Base-by-base conservation (phyloP, 2,797 vertebrate species). In the Pipistrellus nathusii region DNA sequence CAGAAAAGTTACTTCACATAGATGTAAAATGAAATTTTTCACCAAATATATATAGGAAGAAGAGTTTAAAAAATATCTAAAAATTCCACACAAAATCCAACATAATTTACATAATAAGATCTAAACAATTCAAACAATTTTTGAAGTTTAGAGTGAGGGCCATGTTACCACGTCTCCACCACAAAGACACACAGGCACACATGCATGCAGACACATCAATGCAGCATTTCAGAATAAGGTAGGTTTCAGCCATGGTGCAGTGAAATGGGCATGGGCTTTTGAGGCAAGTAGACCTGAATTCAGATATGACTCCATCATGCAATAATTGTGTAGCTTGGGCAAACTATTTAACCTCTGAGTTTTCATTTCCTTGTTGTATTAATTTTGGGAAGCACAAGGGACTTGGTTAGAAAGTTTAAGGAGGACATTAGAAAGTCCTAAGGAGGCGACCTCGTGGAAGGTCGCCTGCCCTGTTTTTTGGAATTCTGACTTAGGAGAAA, bases 61-160 rank as follows among this genome's bases (percentile, higher is more conserved):
- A 87, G 71, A 69, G 13, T 83, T 59, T 75, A 62, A 76, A 21
- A 76, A 87, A 62, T 69, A 57, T 5, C 38, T 84, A 44, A 76
- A 75, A 81, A 13, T 13, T 44, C 8, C 72, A 57, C 10, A 38
- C 13, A 57, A 11, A 85, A 41, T 30, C 11, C 20, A 41, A 92
- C 38, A 59, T 38, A 51, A 44, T 71, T 51, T 72, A n/a, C 6
- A 5, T 87, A 77, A 77, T 1, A 48, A 90, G 21, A 76, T 35
- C 90, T 90, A 55, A 46, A 77, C 62, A 30, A 8, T 59, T 69
- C 0, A 38, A 82, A n/a, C 35, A n/a, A 30, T 68, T 66, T 83
- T 48, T 73, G 38, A 81, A 55, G 51, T 80, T 87, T 27, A 69
- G 32, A 69, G 69, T 76, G 44, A 59, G 15, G 9, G 18, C 14